Base-by-base conservation (phyloP, 2,888 invertebrate species). In the Fabriciana adippe region DNA sequence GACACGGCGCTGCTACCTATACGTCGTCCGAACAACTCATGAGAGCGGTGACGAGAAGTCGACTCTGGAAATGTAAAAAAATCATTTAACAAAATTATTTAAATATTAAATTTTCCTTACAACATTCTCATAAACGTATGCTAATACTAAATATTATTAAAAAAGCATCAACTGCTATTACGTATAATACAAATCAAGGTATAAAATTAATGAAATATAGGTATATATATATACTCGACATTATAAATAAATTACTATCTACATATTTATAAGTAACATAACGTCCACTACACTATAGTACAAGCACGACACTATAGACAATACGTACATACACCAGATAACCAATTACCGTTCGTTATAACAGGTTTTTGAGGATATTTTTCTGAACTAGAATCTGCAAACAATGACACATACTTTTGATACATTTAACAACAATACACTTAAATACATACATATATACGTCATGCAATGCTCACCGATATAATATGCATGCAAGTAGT, bases 1-100 rank as follows among this genome's bases (percentile, higher is more conserved):
- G 90, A 90, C 2, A 81, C 84, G 0, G 85, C 89, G 69, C 91
- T 89, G 78, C 83, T 86, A 4, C 76, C 85, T 57, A 82, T 74
- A 1, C 87, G 81, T 2, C 86, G 76, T 1, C 83, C 78, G 67
- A 86, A 83, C 57, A 85, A 53, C 16, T 83, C 88, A 60, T 82
- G 80, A 4, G 85, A 79, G 3, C 84, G 84, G 0, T 86, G 85
- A 2, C 82, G 82, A 0, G 76, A 71, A 0, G 80, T 77, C 0
- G 82, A 77, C 64, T 83, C 88, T 86, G 78, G 0, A 77, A 77
- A 50, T 13, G 16, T 56, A 47, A 54, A 26, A 56, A 57, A 59
- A 0, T 16, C 1, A 55, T 35, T 11, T 41, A 41, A 41, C 1
- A 41, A 41, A 0, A 11, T 41, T 11, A 11, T 41, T 11, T 11